A percentile compares a stretch with the other conserved stretches of the same genome.
Evolutionary conservation across 2,888 invertebrate species (phyloP).

Genomic region (Fragum sueziense): DNA sequence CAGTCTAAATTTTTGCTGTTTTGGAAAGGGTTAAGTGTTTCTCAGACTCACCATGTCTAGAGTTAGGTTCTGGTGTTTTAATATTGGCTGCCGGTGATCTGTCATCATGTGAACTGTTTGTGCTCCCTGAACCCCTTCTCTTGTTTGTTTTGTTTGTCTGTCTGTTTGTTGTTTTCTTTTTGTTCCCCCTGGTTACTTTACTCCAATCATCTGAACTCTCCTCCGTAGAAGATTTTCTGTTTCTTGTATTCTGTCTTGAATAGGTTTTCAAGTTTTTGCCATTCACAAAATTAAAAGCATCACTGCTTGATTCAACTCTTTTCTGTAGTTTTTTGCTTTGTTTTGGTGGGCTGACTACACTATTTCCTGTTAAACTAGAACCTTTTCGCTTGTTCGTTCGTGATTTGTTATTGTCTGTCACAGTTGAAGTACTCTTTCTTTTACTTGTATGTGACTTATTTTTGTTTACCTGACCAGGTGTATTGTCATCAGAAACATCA

Average conservation of each 20-base stretch:
- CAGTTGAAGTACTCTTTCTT: background rate
- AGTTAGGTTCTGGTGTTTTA: background rate
- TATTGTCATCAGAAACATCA: background rate
- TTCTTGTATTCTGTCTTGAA: slow-evolving; percentile 5
- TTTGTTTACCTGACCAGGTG: background rate
- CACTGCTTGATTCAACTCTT: background rate
- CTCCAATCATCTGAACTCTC: background rate
- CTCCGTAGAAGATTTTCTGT: slow-evolving; percentile 35
- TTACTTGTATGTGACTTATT: background rate
- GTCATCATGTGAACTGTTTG: background rate
- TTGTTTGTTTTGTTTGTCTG: background rate
- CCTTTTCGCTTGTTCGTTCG: background rate
- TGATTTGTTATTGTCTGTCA: background rate
- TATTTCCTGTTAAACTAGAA: background rate
- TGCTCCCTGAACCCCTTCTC: background rate
- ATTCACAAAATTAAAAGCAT: background rate
- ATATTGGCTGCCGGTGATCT: background rate
- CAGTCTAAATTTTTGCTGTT: too few species aligned
- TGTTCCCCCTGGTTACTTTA: background rate
- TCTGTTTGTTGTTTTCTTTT: background rate
- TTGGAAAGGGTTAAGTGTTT: too few species aligned
- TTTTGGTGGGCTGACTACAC: background rate
- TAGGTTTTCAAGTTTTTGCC: background rate
- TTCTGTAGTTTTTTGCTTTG: background rate
- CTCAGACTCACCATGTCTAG: slow-evolving; percentile 3